Base-by-base conservation (phyloP, 64 coral and sea anemone genomes). In the Stylophora pistillata region DNA sequence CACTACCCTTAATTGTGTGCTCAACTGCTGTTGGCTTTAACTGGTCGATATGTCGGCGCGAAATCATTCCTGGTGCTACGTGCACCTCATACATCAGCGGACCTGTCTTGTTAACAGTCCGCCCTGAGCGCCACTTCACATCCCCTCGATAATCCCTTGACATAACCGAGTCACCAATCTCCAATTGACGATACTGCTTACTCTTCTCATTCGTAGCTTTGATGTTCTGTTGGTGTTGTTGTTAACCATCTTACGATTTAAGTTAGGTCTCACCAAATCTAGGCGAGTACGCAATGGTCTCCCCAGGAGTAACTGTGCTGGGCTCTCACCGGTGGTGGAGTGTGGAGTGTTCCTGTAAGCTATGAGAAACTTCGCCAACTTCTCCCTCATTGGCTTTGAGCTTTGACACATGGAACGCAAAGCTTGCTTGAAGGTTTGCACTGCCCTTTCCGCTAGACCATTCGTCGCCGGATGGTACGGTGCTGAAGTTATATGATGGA, bases 301-400 rank as follows among this genome's bases (percentile, higher is more conserved):
- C 16, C 73, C 76, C 14, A 94, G 55, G 23, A 90, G 66, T 41
- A 94, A 72, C 65, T 86, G 88, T 23, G 93, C 81, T 78, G 65
- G 85, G 59, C 88, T 91, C 71, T 87, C 88, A 74, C 88, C 93
- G 30, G 93, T 95, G 26, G 76, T 95, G 53, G 83, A 58, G 32
- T 90, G 87, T 18, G 74, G 81, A 58, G 88, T 87, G 75, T 89
- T 89, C 78, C 86, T 89, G 47, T 94, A 94, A 32, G 71, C 80
- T 76, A 94, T 78, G 33, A 94, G 71, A 55, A 94, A 94, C 63
- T 94, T 94, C 57, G 80, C 87, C 89, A 89, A 81, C 56, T 94
- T 94, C 71, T 86, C 79, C 54, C 53, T 65, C 41, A 88, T 37
- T 47, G 66, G 27, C 64, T 58, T 78, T 29, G 78, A 56, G 65